phyloP scores from a whole-genome alignment of 1,140 invertebrate genomes.

The Drosophila asahinai region DNA sequence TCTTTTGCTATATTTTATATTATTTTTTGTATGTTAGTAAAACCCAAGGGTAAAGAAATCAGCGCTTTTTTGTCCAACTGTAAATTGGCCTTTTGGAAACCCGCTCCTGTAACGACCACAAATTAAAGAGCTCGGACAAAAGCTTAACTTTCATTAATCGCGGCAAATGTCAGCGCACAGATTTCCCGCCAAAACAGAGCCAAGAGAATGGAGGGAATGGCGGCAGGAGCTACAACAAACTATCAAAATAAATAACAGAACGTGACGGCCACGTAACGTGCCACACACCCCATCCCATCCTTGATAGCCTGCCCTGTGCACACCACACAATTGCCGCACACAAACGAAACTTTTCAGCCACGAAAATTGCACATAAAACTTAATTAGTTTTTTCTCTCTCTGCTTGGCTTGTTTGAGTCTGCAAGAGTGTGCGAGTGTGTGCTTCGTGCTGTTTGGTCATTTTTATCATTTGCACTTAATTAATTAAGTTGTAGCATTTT shows the following conservation, averaged over 20 bases:
- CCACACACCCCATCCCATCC: conserved; percentile 23
- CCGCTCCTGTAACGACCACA: conserved; percentile 53
- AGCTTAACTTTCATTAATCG: conserved; percentile 70
- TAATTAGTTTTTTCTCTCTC: conserved; percentile 77
- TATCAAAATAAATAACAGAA: conserved; percentile 72
- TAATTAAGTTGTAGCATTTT: conserved; percentile 83
- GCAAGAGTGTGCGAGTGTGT: conserved; percentile 20
- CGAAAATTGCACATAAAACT: conserved; percentile 83
- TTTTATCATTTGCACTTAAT: conserved; percentile 84
- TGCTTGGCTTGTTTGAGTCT: conserved; percentile 26
- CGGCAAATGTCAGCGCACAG: conserved; percentile 71
- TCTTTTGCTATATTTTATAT: no score
- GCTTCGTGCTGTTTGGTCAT: conserved; percentile 75
- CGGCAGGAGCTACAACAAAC: conserved; percentile 41
- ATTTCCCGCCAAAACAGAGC: conserved; percentile 46
- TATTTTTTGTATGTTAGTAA: no score
- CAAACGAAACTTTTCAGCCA: conserved; percentile 79
- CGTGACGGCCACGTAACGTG: conserved; percentile 66
- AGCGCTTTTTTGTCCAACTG: neutral
- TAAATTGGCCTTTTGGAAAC: neutral
- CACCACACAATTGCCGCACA: conserved; percentile 55
- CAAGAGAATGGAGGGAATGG: neutral
- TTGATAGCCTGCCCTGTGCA: neutral
- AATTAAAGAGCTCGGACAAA: conserved; percentile 64
- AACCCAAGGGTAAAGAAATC: no score